Conservation (phyloP, 2,888 invertebrate genomes). For the Campoletis raptor region DNA sequence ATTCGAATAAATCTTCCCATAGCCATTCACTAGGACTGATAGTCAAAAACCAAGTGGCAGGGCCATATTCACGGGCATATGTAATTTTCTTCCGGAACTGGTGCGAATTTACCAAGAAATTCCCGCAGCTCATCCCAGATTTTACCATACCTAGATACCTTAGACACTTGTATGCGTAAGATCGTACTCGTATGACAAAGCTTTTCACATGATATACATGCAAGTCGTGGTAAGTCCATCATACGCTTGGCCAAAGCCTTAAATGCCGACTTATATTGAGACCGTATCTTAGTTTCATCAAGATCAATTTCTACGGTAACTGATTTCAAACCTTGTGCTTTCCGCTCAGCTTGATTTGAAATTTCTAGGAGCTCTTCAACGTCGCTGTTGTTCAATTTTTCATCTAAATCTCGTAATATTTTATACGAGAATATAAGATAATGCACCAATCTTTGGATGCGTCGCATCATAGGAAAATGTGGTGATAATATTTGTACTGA, state of each 20-base stretch:
- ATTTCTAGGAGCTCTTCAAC: constrained; percentile 16
- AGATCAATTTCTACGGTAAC: constrained; percentile 42
- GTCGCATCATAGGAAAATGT: constrained; percentile 17
- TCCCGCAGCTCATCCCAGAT: constrained; percentile 59
- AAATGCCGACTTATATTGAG: constrained; percentile 41
- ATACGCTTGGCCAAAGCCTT: constrained; percentile 52
- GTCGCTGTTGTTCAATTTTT: constrained; percentile 14
- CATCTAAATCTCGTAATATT: background rate
- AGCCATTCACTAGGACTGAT: constrained; percentile 70
- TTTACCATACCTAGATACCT: constrained; percentile 23
- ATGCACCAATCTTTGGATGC: constrained; percentile 42
- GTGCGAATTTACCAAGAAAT: background rate
- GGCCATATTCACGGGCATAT: constrained; percentile 71
- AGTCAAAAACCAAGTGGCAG: constrained; percentile 73
- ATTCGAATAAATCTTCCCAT: constrained; percentile 75
- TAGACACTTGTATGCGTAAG: background rate
- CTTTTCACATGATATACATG: constrained; percentile 70
- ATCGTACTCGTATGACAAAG: constrained; percentile 62
- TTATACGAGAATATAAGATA: constrained; percentile 10
- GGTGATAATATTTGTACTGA: background rate
- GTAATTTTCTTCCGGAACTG: constrained; percentile 24
- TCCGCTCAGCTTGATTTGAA: constrained; percentile 34
- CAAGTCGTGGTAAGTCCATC: constrained; percentile 53
- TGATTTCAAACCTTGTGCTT: constrained; percentile 33
- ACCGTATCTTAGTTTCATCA: constrained; percentile 57